Base-by-base conservation (phyloP, 2,113 vertebrate species). In the Psittacus erithacus region DNA sequence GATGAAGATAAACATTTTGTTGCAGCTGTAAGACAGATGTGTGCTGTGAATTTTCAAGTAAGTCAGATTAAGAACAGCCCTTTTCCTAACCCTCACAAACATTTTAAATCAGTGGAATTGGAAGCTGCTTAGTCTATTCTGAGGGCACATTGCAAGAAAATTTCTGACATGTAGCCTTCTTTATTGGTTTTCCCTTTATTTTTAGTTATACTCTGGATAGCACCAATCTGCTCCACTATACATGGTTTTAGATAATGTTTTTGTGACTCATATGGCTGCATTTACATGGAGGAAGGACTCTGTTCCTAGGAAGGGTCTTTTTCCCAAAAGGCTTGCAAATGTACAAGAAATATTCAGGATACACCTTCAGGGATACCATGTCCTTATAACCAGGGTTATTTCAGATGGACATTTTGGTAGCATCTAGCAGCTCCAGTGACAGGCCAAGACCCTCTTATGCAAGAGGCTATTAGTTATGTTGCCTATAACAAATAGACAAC, bases 81-180 rank as follows among this genome's bases (percentile, higher is more conserved):
- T 94, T 77, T 93, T 76, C 53, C 84, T 91, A 82, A 88, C 59
- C 13, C 69, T 91, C 85, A 91, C 91, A 95, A 43, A 39, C 79
- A 47, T 78, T 89, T 89, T 94, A 73, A 74, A 80, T 92, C 85
- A 86, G 49, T 46, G 59, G 78, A 85, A 95, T 95, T 89, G 79
- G 85, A 93, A 92, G 78, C 70, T 97, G 67, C 82, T 96, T 96
- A 88, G 85, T 86, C 75, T 82, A 71, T 19, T 19, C 38, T 80
- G 59, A 47, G 38, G 19, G 9, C n/a, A 55, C 22, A 39, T 80
- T 60, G 38, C 52, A 69, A 76, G 47, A 87, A 79, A 91, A 92
- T 62, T 92, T 20, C 38, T 63, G 10, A 39, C 41, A 67, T 65
- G n/a, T 60, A 90, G 14, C 24, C 78, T 83, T 43, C 33, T 79